Evolutionary conservation across 2,797 vertebrate species (phyloP).

Genomic region (Kryptopterus vitreolus): DNA sequence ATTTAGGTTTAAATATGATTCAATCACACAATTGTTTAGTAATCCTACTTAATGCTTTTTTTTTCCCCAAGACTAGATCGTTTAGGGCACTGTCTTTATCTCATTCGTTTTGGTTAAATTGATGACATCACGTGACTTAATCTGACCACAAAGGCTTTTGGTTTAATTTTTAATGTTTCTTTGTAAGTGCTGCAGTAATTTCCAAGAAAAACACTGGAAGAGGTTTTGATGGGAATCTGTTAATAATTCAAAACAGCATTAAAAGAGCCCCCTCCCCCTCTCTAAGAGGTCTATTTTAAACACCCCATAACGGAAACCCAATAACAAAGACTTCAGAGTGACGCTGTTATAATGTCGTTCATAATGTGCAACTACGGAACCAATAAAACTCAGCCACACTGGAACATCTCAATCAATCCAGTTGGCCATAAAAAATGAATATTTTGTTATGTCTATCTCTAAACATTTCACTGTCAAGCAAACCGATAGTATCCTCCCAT

Average conservation of each 20-base stretch:
- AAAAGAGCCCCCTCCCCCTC: conserved; percentile 29
- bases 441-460: not conserved
- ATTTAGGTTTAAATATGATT: conserved; percentile 16
- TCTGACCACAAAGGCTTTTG: conserved; percentile 27
- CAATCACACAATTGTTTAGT: conserved; percentile 13
- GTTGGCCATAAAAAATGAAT: not conserved
- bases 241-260: conserved; percentile 46
- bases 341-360: not conserved
- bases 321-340: not conserved
- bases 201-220: conserved; percentile 34
- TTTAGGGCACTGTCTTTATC: conserved; percentile 16
- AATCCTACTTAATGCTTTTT: conserved; percentile 39
- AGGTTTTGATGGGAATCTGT: conserved; percentile 44
- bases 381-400: not conserved
- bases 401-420: not conserved
- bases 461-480: not conserved
- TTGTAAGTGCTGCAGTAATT: conserved; percentile 33
- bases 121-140: conserved; percentile 37
- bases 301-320: not conserved
- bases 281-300: not conserved
- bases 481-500: not conserved
- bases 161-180: conserved; percentile 53
- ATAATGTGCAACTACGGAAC: not conserved
- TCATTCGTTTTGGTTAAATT: conserved; percentile 31
- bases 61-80: conserved; percentile 8